Conservation (phyloP, 2,888 invertebrate genomes). For the Orthosia cruda region DNA sequence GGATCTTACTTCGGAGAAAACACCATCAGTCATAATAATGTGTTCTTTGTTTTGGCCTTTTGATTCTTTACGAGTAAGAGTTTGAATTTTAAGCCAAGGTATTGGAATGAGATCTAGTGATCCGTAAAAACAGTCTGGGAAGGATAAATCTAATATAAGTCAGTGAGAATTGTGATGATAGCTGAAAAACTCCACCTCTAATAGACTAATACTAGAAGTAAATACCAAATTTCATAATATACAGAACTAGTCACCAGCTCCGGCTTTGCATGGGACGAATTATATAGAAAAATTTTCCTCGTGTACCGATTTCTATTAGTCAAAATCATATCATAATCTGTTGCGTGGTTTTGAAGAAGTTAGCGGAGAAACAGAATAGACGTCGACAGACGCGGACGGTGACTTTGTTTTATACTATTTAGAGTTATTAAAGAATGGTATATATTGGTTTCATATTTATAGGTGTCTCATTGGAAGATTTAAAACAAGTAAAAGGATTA, state of each 20-base stretch:
- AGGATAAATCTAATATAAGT: not conserved
- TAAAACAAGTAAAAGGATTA: not conserved
- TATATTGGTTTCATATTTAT: no score
- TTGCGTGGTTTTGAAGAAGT: no score
- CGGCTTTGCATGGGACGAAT: no score
- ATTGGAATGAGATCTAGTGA: not conserved
- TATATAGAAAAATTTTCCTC: no score
- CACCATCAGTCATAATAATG: conserved; percentile 23
- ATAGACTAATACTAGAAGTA: no score
- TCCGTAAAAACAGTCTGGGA: not conserved
- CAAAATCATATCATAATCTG: no score
- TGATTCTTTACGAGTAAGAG: no score
- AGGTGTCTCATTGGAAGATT: not conserved
- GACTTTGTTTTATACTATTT: no score
- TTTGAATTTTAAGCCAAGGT: not conserved
- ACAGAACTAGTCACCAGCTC: not conserved
- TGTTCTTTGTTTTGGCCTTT: conserved; percentile 24
- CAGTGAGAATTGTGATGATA: not conserved
- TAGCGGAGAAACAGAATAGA: no score
- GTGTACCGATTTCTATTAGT: no score
- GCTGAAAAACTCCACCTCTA: not conserved
- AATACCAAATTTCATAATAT: not conserved
- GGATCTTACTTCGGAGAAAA: conserved; percentile 43
- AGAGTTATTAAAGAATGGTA: no score
- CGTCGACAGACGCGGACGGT: no score